Base-by-base conservation (phyloP, 1,140 invertebrate genomes). In the Oppia nitens region DNA sequence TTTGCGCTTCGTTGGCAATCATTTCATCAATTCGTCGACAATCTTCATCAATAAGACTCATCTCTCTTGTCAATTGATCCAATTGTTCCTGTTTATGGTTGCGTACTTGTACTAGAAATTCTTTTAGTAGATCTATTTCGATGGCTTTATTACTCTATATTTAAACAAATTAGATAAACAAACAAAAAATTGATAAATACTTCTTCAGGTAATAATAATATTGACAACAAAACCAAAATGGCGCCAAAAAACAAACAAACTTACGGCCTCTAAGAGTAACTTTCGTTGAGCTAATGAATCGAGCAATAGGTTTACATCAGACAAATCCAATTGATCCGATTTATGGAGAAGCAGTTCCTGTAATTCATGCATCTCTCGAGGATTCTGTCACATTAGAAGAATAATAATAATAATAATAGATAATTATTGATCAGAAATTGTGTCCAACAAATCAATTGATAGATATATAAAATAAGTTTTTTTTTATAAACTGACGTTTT, bases 251-350 rank as follows among this genome's bases (percentile, higher is more conserved):
- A 17, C 32, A 21, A 52, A 27, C 21, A 40, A 45, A 62, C 58
- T 57, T 61, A 63, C 62, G 21, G 83, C 81, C 72, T 90, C 84
- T 12, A 92, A 71, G 27, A 86, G 72, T 50, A 84, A 79, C 70
- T 89, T 88, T 29, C 84, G 76, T 57, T 84, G 80, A 1, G 79
- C 81, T 50, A 92, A 71, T 25, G 90, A 77, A 65, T 86, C 82
- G 23, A 92, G 70, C 77, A 92, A 83, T 2, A 81, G 77, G 66
- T 87, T 84, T 0, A 92, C 81, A 69, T 90, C 85, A 1, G 81
- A 77, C 17, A 91, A 71, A 50, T 82, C 79, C 55, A 91, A 73
- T 40, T 63, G 67, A 45, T 72, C 68, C 3, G 61, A 57, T 63
- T 71, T 68, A 59, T 64, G 51, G 12, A 61, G 57, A 26, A 70